Conservation (phyloP, 2,113 vertebrate genomes). For the Sula dactylatra region DNA sequence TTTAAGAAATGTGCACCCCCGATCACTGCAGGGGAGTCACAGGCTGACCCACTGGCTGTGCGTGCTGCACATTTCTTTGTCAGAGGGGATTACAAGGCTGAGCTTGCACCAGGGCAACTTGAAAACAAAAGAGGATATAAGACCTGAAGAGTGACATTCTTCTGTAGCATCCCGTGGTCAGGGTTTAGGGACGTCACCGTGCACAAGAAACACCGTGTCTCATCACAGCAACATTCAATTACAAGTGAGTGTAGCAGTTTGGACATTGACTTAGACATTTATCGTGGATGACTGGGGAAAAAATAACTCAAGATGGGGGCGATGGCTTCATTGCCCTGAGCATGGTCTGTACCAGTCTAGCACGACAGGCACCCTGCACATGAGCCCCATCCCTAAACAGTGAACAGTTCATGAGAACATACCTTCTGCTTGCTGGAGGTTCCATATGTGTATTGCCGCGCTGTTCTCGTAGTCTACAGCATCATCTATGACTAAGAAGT, state of each 20-base stretch:
- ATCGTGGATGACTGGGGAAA: accelerated
- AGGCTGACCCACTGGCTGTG: neutral
- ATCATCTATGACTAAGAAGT: neutral
- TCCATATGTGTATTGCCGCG: neutral
- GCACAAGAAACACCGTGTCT: accelerated
- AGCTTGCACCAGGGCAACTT: neutral
- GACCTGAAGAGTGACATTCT: neutral
- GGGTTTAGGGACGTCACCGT: neutral
- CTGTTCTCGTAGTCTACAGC: constrained; percentile 71
- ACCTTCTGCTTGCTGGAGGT: neutral
- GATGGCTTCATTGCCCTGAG: neutral
- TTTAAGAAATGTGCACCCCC: neutral
- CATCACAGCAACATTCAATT: neutral
- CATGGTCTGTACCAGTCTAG: accelerated
- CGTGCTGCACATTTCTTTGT: neutral
- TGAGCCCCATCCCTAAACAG: neutral
- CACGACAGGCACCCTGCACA: neutral
- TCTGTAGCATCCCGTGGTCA: neutral
- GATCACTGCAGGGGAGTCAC: accelerated
- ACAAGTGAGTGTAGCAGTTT: neutral
- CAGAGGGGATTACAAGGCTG: neutral
- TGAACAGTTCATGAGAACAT: neutral
- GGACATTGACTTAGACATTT: neutral
- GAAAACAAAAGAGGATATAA: neutral
- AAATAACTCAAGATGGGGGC: neutral